Conservation (phyloP, 1,140 invertebrate species). For the Centruroides sculpturatus region DNA sequence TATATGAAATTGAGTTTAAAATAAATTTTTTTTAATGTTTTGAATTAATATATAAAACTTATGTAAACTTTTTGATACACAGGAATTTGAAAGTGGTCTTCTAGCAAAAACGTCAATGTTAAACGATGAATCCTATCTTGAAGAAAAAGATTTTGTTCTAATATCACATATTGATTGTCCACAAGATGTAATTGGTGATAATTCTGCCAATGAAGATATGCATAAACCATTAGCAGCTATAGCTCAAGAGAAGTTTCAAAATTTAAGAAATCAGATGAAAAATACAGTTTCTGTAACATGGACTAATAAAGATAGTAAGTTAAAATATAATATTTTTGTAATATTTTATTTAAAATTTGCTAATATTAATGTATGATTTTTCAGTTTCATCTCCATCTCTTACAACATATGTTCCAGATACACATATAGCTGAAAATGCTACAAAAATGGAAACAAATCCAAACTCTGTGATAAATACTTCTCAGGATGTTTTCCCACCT, state of each 20-base stretch:
- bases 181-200: conserved; percentile 6
- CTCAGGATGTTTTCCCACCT: too few species aligned
- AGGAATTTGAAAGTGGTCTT: conserved; percentile 12
- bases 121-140: background rate
- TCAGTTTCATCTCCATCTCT: too few species aligned
- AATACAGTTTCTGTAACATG: background rate
- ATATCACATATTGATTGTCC: conserved; percentile 9
- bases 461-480: too few species aligned
- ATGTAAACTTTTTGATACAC: background rate
- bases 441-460: too few species aligned
- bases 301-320: background rate
- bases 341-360: too few species aligned
- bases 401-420: too few species aligned
- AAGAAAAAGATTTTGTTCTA: background rate
- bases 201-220: background rate
- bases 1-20: too few species aligned
- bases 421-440: too few species aligned
- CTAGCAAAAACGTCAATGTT: background rate
- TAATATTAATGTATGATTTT: too few species aligned
- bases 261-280: conserved; percentile 9
- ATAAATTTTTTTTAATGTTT: too few species aligned
- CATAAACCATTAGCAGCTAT: background rate
- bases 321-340: background rate
- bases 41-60: background rate
- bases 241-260: conserved; percentile 9